phyloP scores from a whole-genome alignment of 2,888 invertebrate species.

The Bruchidius siliquastri region DNA sequence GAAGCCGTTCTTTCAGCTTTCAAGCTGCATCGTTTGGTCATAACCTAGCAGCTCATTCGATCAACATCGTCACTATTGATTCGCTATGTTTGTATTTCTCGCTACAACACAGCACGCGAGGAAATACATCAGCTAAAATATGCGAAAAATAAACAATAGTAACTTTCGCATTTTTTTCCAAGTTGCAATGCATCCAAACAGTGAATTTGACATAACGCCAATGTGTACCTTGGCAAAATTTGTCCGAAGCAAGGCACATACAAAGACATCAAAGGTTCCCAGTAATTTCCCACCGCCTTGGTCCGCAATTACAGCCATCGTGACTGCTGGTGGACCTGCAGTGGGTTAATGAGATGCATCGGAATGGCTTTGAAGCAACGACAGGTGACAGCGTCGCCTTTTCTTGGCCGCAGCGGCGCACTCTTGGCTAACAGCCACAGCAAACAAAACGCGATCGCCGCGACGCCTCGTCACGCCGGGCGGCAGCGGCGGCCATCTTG shows the following conservation, averaged over 20 bases:
- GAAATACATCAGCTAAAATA: too few species aligned
- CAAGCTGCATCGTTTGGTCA: too few species aligned
- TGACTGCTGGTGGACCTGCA: conserved; percentile 26
- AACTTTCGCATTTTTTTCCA: too few species aligned
- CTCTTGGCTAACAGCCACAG: conserved; percentile 35
- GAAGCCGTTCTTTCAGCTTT: too few species aligned
- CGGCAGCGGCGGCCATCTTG: conserved; percentile 35
- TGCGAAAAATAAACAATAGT: too few species aligned
- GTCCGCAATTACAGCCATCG: conserved; percentile 22
- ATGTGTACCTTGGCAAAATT: background rate
- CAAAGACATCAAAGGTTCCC: background rate
- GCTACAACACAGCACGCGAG: too few species aligned
- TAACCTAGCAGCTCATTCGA: too few species aligned
- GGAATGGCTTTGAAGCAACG: conserved; percentile 35
- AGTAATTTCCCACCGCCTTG: background rate
- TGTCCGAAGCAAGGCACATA: background rate
- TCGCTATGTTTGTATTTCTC: too few species aligned
- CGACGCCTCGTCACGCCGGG: conserved; percentile 22
- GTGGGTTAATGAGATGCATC: conserved; percentile 37
- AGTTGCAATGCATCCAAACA: too few species aligned
- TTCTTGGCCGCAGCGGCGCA: conserved; percentile 30
- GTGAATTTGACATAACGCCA: background rate
- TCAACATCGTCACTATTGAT: too few species aligned
- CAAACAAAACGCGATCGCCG: conserved; percentile 35
- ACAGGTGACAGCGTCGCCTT: conserved; percentile 37